A percentile compares a stretch with the other conserved stretches of the same genome.
These are phyloP conservation scores for Numida meleagris DNA, from an alignment of 2,113 vertebrate genomes.

Conservation along the genomic window DNA sequence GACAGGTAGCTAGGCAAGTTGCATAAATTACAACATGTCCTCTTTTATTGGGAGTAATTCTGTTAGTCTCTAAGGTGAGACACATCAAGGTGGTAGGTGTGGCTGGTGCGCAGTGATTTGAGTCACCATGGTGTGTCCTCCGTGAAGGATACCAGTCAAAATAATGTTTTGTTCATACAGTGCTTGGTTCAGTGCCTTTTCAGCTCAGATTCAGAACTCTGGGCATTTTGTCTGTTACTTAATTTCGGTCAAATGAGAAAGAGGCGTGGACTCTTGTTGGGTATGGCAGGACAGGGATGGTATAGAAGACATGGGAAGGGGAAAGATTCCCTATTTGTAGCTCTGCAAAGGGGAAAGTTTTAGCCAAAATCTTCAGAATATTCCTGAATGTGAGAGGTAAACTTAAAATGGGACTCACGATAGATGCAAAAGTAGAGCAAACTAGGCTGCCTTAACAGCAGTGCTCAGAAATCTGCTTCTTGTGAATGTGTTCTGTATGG, in stretches of 20 bases:
- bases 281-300: neutral
- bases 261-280: neutral
- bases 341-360: neutral
- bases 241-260: neutral
- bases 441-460: neutral
- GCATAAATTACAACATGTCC: neutral
- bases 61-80: neutral
- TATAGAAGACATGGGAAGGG: neutral
- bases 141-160: neutral
- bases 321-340: neutral
- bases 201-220: neutral
- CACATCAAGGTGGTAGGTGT: accelerated
- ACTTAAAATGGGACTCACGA: neutral
- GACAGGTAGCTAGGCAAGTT: neutral
- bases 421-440: neutral
- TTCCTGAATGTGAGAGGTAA: neutral
- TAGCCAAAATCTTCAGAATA: neutral
- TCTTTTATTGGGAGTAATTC: neutral
- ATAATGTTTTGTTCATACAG: neutral
- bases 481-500: neutral
- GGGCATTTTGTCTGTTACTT: neutral
- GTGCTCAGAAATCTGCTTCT: neutral
- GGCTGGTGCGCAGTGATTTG: neutral
- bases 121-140: neutral
- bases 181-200: neutral